Base-by-base conservation (phyloP, 2,888 invertebrate species). In the Tachina grossa region DNA sequence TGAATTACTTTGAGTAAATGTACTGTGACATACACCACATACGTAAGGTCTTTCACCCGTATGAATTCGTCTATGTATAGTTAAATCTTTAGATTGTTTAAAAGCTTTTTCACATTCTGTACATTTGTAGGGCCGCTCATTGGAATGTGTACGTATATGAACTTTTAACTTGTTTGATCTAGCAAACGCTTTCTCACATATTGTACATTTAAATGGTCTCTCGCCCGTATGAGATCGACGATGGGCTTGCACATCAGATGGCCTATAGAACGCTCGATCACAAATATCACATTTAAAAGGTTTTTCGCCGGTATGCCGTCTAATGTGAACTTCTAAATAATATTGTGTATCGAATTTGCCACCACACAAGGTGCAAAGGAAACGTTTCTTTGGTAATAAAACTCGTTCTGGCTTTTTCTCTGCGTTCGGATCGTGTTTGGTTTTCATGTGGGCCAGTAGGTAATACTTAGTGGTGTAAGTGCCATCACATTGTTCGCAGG, bases 181-280 rank as follows among this genome's bases (percentile, higher is more conserved):
- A 0, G 89, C 89, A 3, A 89, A 88, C 1, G 88, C 88, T 65
- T 89, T 90, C 68, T 76, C 75, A 85, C 95, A 95, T 55, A 94
- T 94, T 83, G 94, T 94, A 87, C 95, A 95, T 87, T 94, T 94
- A 88, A 94, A 94, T 0, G 95, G 95, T 82, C 94, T 94, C 88
- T 95, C 94, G 1, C 95, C 95, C 0, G 95, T 95, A 88, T 95
- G 95, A 3, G 94, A 93, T 0, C 95, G 93, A 93, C 95, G 94
- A 88, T 95, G 95, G 1, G 95, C 94, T 59, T 94, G 94, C 63
- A 94, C 91, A n/a, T 84, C 86, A 1, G 72, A 83, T 2, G 79
- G 71, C 22, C 78, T 61, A n/a, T 83, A 72, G 66, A 82, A 87
- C 0, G 77, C 39, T 16, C 80, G 72, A 68, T 76, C 77, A 41